Percentiles rank a stretch among this genome's conserved stretches.
These are phyloP conservation scores for Malurus melanocephalus DNA, from an alignment of 2,113 vertebrate species.

Conservation along the genomic window DNA sequence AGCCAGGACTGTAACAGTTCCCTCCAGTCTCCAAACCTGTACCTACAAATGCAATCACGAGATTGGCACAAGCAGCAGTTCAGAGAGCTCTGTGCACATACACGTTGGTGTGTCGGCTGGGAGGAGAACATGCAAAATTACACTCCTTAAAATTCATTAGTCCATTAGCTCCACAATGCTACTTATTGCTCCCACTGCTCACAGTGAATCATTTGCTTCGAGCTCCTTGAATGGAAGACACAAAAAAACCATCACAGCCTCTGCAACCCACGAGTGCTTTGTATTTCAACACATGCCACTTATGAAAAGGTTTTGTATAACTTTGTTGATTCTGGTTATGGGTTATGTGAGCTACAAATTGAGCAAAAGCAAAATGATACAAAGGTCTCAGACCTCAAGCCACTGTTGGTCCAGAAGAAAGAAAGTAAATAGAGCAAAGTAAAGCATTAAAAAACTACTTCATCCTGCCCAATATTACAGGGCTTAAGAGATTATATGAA, in stretches of 20 bases:
- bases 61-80: neutral
- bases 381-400: conserved; percentile 4
- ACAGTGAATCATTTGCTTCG: neutral
- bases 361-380: neutral
- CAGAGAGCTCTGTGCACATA: conserved; percentile 5
- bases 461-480: conserved; percentile 49
- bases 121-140: conserved; percentile 4
- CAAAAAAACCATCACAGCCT: neutral
- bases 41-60: neutral
- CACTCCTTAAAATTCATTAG: neutral
- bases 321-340: neutral
- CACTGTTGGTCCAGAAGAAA: neutral
- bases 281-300: neutral
- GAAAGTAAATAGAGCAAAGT: neutral
- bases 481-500: conserved; percentile 37
- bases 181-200: neutral
- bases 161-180: neutral
- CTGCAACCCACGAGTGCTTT: neutral
- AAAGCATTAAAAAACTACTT: conserved; percentile 25
- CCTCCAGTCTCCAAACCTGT: neutral
- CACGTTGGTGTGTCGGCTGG: neutral
- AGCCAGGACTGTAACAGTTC: neutral
- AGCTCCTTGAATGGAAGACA: neutral
- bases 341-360: neutral
- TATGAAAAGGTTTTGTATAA: conserved; percentile 15